Conservation (phyloP, 2,113 vertebrate species). For the Isichthys henryi region DNA sequence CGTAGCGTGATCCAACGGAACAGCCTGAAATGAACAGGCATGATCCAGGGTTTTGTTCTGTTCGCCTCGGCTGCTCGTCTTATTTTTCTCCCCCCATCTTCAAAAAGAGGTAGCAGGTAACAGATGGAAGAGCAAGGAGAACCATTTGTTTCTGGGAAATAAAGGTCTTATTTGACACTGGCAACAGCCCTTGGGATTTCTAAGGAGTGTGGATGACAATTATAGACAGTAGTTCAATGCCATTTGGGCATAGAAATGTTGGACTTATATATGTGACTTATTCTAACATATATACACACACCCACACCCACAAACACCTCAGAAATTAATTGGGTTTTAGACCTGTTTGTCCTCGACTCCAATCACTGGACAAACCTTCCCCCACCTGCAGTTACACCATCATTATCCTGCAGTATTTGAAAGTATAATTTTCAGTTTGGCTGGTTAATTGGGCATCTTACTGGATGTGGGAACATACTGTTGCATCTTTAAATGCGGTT, state of each 20-base stretch:
- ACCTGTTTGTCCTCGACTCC: neutral
- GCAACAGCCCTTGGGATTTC: neutral
- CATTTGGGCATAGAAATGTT: neutral
- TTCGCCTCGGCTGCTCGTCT: neutral
- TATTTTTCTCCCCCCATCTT: neutral
- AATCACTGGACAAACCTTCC: neutral
- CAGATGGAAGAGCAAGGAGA: neutral
- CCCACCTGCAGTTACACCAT: conserved; percentile 6
- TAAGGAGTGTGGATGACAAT: neutral
- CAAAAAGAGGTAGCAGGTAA: neutral
- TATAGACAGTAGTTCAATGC: neutral
- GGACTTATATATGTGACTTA: neutral
- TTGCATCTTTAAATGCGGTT: neutral
- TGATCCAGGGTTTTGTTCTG: neutral
- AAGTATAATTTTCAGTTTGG: conserved; percentile 12
- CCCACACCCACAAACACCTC: neutral
- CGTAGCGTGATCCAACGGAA: neutral
- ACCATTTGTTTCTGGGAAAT: neutral
- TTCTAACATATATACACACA: neutral
- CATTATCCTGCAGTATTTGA: conserved; percentile 4
- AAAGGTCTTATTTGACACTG: neutral
- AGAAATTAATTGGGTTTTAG: neutral
- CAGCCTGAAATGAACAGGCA: neutral
- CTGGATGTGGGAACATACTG: neutral
- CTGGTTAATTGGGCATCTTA: conserved; percentile 9